phyloP scores from a whole-genome alignment of 2,797 vertebrate genomes.

The Ptychadena robeensis region DNA sequence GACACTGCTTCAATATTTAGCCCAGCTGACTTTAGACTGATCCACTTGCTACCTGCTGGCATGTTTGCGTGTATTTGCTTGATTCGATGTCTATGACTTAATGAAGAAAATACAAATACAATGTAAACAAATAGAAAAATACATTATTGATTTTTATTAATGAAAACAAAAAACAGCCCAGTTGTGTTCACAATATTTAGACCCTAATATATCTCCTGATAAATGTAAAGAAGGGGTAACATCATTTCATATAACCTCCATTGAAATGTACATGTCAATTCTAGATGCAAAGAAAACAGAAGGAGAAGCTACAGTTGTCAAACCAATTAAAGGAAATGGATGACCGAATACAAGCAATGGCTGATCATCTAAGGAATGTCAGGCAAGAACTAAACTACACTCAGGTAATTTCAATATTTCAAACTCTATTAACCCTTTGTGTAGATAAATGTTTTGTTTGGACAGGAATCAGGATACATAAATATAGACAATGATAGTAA shows the following conservation, averaged over 20 bases:
- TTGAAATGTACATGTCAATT: background rate
- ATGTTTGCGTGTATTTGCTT: too few relatives aligned
- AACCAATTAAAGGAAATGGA: slow-evolving; percentile 74
- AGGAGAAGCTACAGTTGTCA: slow-evolving; percentile 73
- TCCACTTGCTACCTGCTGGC: background rate
- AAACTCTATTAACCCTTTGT: background rate
- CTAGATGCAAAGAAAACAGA: slow-evolving; percentile 81
- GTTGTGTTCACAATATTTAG: too few relatives aligned
- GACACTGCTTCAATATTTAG: background rate
- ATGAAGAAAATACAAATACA: too few relatives aligned
- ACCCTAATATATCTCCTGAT: background rate
- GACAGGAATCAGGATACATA: too few relatives aligned
- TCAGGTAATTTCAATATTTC: slow-evolving; percentile 76
- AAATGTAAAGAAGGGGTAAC: background rate
- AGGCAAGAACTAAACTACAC: slow-evolving; percentile 81
- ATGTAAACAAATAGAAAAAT: too few relatives aligned
- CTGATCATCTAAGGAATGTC: slow-evolving; percentile 78
- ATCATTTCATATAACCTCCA: background rate
- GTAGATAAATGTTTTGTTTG: too few relatives aligned
- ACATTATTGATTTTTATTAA: too few relatives aligned
- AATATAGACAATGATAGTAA: too few relatives aligned
- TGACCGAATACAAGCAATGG: slow-evolving; percentile 76
- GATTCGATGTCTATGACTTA: too few relatives aligned
- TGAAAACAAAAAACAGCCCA: too few relatives aligned
- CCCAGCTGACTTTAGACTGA: background rate